Base-by-base conservation (phyloP, 2,888 invertebrate species). In the Rhagonycha fulva region DNA sequence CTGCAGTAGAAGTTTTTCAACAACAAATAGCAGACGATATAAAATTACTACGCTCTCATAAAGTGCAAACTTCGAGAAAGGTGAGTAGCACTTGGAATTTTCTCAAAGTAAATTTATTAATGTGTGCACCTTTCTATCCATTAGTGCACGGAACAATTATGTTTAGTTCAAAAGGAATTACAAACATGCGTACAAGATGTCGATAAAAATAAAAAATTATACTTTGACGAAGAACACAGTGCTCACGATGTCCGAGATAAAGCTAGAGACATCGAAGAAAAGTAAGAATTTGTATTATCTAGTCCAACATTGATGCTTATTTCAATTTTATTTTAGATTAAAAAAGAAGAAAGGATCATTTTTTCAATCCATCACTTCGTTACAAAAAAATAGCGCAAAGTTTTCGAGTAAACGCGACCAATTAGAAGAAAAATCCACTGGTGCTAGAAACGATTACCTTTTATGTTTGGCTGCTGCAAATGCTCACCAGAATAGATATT, bases 321-420 rank as follows among this genome's bases (percentile, higher is more conserved):
- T 61, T 63, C 9, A 30, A 60, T 30, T 69, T 10, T 24, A n/a
- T 86, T 88, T 79, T 87, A 96, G 96, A 87, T 89, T 98, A 82
- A 97, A 97, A 89, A 96, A 97, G 91, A 98, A 98, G 90, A 98
- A 98, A 84, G 97, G 97, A 19, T 97, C 97, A 7, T 96, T 98
- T 88, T 98, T 98, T 88, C 97, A 97, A 88, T 97, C 98, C 10
- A 95, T 98, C 84, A 96, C 98, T 9, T 97, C 98, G 75, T 91
- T 98, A 82, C 98, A 98, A 87, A 97, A 98, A 89, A 98, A 97
- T 87, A 97, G 97, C 88, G 96, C 97, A n/a, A 97, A 98, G 90
- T 97, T 98, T 66, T 95, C 96, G 9, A 94, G 95, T 3, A 95
- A 97, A 84, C 93, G 96, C 79, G 98, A 98, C 85, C 93, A 94